Evolutionary conservation across 2,888 invertebrate species (phyloP), one percentile per base, ranked within the genome.

Genomic region (Oscheius myriophilus): DNA sequence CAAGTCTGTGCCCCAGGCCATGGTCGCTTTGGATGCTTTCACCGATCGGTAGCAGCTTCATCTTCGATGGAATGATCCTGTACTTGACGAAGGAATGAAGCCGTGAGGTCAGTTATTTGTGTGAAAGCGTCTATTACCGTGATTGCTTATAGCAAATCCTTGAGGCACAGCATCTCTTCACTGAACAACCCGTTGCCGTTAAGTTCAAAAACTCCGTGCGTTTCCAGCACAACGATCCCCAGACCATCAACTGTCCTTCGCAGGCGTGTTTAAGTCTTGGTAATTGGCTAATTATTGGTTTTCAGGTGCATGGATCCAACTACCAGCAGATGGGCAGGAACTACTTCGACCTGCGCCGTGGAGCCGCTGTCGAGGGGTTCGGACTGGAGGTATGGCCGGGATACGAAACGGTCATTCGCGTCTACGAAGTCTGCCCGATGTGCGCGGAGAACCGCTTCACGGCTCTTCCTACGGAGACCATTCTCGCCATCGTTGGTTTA

Each of bases 361-460:
- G 92, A 2, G 81, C 86, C 16, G 72, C 82, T 11, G 86, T 90
- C 33, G 87, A 88, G 14, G 87, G 88, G 66, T 76, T 76, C 58
- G 71, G 72, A 21, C 64, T 88, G 61, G 84, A 86, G 55, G 70
- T 88, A 14, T 86, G 86, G 84, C 87, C 87, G 6, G 88, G 88
- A 6, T 85, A 84, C 62, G 88, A 91, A n/a, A 93, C 53, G 1
- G 92, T 93, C 0, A 93, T 95, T 46, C 90, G 93, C 0, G 92
- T 93, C 79, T 92, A 93, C 84, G 95, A 95, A 84, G 87, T 89
- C 0, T 89, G 90, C 0, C 90, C 95, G 12, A 89, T 95, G 89
- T 92, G 92, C 59, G 90, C 91, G 0, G 94, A 95, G 86, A 91
- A 94, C 0, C 89, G 91, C 0, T 93, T 93, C 84, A 95, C 95